Percentiles rank a stretch among this genome's conserved stretches.
These are phyloP conservation scores for Buathra laborator DNA, from an alignment of 2,888 invertebrate species.

Conservation along the genomic window DNA sequence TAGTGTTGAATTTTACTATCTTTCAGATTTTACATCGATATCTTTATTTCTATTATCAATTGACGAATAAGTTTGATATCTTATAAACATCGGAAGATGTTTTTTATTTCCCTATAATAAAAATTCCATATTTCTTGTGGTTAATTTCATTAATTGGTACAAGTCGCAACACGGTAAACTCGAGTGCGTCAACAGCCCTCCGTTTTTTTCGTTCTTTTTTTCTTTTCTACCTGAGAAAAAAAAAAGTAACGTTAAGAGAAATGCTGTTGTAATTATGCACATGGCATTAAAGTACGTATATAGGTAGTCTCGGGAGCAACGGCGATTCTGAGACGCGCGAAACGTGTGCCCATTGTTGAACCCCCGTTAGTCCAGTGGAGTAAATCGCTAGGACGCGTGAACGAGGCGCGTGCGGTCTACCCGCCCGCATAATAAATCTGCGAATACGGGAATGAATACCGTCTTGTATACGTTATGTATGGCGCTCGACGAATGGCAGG, in stretches of 20 bases:
- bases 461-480: constrained; percentile 14
- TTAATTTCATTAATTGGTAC: neutral
- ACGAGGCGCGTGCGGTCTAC: constrained; percentile 56
- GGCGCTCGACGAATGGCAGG: neutral
- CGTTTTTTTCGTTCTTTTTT: neutral
- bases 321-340: constrained; percentile 42
- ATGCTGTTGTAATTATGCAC: neutral
- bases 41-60: neutral
- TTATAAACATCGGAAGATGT: neutral
- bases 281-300: constrained; percentile 7
- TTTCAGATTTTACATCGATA: neutral
- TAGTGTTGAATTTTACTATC: neutral
- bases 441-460: constrained; percentile 48
- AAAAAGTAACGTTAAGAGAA: neutral
- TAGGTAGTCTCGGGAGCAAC: constrained; percentile 24
- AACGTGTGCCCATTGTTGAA: constrained; percentile 62
- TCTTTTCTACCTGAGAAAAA: neutral
- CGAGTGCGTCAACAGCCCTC: neutral
- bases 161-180: neutral
- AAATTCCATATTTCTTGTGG: neutral
- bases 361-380: constrained; percentile 54
- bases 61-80: neutral
- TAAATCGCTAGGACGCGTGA: constrained; percentile 53
- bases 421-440: constrained; percentile 55
- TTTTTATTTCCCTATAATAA: neutral